Conservation (phyloP, 2,797 vertebrate genomes). For the Netta rufina region DNA sequence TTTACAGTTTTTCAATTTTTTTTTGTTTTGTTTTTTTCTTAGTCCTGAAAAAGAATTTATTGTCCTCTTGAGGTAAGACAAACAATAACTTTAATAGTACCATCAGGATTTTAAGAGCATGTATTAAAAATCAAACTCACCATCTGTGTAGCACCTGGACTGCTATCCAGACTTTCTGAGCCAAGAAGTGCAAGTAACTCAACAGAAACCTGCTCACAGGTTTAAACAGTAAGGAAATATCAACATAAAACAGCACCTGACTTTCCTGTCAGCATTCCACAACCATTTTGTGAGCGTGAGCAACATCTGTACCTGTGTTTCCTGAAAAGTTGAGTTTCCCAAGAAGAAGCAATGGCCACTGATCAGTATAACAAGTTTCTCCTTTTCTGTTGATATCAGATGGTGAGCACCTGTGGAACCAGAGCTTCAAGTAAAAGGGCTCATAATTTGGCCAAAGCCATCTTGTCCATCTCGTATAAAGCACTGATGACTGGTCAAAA, state of each 20-base stretch:
- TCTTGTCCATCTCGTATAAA: background rate
- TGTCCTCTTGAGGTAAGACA: background rate
- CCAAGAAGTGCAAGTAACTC: background rate
- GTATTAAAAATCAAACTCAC: background rate
- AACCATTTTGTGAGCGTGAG: background rate
- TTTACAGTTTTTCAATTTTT: background rate
- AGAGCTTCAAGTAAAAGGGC: background rate
- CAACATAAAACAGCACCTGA: background rate
- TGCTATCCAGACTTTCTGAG: background rate
- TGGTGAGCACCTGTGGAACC: background rate
- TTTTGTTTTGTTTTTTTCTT: no score
- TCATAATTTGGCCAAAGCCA: background rate
- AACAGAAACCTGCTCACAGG: fast-evolving
- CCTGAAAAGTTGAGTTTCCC: background rate
- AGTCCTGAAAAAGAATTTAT: background rate
- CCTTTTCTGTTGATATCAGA: background rate
- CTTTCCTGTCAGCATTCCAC: background rate
- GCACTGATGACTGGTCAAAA: background rate
- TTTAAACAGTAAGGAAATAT: background rate
- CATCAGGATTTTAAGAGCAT: background rate
- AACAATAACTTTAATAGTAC: background rate
- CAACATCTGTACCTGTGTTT: background rate
- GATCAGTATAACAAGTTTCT: background rate
- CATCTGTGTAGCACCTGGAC: background rate
- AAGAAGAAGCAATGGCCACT: background rate